Base-by-base conservation (phyloP, 2,888 invertebrate species). In the Iphiclides podalirius region DNA sequence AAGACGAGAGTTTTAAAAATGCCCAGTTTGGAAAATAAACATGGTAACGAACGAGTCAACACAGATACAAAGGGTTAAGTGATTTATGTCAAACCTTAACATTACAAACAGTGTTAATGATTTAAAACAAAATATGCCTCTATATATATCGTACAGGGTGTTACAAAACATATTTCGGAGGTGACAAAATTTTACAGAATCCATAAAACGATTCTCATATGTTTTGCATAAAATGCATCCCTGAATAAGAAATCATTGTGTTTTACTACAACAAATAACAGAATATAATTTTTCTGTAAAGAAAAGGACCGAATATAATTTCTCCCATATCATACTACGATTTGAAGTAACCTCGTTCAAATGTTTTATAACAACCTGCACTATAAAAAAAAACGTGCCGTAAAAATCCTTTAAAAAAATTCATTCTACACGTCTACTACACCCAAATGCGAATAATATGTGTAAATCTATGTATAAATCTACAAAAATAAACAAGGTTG, bases 21-120 rank as follows among this genome's bases (percentile, higher is more conserved):
- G 82, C 83, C 85, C 83, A 72, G 70, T 57, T 62, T 65, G 70
- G 69, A 67, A 69, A 59, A 14, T 34, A 44, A 64, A 71, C 59
- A 67, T 85, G 85, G 85, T 85, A 84, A 85, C 83, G 66, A 71
- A 57, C 54, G 33, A 49, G 42, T 48, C 31, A 49, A 59, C 60
- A 55, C 58, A 61, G 57, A 59, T 54, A 59, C 58, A 63, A 60
- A 63, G 67, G 58, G 61, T 61, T 64, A 65, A 68, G 54, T 62
- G 66, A 61, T 60, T 33, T 62, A 64, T 66, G 64, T 61, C 66
- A 69, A 69, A 67, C 63, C 59, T 67, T 44, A 61, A 66, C 53
- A 52, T 57, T 60, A 60, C 60, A 58, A 58, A 64, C 59, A 56
- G 60, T 62, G 67, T 68, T 71, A 67, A 67, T 67, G 60, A 66